Base-by-base conservation (phyloP, 1,140 invertebrate genomes). In the Palaemon carinicauda region DNA sequence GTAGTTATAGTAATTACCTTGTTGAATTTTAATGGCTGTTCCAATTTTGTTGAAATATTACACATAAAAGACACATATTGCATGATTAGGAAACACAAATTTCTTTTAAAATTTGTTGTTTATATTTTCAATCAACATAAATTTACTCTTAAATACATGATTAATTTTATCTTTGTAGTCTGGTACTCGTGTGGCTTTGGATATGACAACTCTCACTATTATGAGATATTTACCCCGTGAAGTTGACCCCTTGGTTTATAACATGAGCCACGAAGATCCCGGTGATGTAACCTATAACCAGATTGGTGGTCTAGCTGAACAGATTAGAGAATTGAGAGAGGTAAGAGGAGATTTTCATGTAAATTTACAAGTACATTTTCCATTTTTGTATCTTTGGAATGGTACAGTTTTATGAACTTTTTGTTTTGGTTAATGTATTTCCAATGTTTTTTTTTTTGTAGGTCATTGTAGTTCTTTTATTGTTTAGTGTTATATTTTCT, bases 201-300 rank as follows among this genome's bases (percentile, higher is more conserved):
- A 99, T 90, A 99, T 99, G 98, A 99, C 99, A 21, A 99, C 99
- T 15, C 93, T 99, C 29, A 99, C 99, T 5, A 99, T 99, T 82
- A 99, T 99, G 98, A 94, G 98, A 84, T 98, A 99, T 93, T 93
- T 99, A 88, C 99, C 98, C 3, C 94, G 99, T 90, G 99, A 99
- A 94, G 96, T 99, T 24, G 99, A 99, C 93, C 99, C 99, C 24
- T 92, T 99, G 31, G 99, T 99, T 1, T 99, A 99, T 92, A 99
- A 99, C 91, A 99, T 99, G 99, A 99, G 97, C 73, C 98, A 99
- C 90, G 99, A 99, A 93, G 98, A 99, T 93, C 98, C 99, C 50
- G 99, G 99, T 51, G 95, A 98, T 92, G 97, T 99, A 10, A 97
- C 96, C 12, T 99, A 99, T 91, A 95, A 96, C 19, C 96, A 96